These are phyloP conservation scores for Malurus alboscapulatus DNA, from an alignment of 2,113 vertebrate species.

Conservation along the genomic window DNA sequence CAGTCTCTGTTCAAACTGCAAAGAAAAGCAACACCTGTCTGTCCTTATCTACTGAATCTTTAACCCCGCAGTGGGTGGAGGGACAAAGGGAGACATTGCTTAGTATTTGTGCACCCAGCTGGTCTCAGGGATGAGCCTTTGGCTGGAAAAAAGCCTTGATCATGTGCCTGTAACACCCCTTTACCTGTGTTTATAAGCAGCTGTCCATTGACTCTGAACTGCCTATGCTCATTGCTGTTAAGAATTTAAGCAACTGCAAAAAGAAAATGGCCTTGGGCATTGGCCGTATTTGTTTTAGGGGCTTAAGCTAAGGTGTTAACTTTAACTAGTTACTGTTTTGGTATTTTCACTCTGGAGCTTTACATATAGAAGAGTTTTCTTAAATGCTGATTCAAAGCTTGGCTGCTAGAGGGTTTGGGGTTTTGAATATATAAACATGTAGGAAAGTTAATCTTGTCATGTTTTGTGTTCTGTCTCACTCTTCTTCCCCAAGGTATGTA, in stretches of 20 bases:
- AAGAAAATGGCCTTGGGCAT: neutral
- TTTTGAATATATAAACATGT: neutral
- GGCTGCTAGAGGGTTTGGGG: neutral
- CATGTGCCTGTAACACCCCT: neutral
- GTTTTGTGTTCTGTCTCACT: neutral
- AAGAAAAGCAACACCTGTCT: neutral
- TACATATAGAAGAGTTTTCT: neutral
- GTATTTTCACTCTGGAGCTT: neutral
- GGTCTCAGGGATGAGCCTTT: neutral
- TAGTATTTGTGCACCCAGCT: neutral
- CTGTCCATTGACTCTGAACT: neutral
- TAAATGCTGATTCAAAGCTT: neutral
- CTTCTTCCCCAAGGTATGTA: neutral
- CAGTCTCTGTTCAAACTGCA: neutral
- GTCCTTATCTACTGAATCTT: neutral
- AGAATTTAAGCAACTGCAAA: neutral
- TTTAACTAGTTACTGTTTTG: neutral
- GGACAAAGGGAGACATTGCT: neutral
- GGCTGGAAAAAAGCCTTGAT: neutral
- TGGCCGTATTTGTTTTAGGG: neutral
- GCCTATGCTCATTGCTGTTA: neutral
- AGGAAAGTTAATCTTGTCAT: neutral
- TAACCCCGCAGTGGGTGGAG: neutral
- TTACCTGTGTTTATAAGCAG: neutral
- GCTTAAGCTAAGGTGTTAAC: neutral